Percentiles rank a stretch among this genome's conserved stretches.
Conservation (phyloP, 2,113 vertebrate species). For the Seriola rivoliana region DNA sequence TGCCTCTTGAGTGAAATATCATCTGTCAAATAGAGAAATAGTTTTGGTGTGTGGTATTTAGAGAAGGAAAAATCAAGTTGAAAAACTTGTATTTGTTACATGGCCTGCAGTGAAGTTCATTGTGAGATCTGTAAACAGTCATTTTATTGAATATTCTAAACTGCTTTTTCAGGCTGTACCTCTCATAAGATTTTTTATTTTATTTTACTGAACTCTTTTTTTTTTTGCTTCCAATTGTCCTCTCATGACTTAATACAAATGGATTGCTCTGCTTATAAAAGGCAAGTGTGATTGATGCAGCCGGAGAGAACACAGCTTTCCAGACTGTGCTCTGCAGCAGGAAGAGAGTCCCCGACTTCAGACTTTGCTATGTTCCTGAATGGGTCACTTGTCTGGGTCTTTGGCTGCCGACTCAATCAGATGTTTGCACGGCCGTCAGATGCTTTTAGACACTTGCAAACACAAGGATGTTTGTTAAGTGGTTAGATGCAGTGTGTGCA, state of each 20-base stretch:
- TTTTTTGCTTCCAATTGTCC: not conserved
- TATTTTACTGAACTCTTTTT: not conserved
- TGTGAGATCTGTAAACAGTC: not conserved
- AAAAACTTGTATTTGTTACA: not conserved
- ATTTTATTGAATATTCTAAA: not conserved
- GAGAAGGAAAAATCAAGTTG: not conserved
- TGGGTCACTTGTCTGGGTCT: conserved; percentile 61
- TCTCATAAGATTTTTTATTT: not conserved
- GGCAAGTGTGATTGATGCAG: conserved; percentile 41
- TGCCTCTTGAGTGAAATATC: not conserved
- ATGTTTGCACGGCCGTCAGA: conserved; percentile 66
- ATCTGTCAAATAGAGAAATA: conserved; percentile 4
- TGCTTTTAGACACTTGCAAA: conserved; percentile 71
- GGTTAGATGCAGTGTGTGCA: conserved; percentile 35
- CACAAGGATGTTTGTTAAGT: conserved; percentile 62
- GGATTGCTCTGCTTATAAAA: conserved; percentile 4
- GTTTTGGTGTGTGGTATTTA: conserved; percentile 38
- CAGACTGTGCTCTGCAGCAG: conserved; percentile 23
- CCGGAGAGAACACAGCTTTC: conserved; percentile 16
- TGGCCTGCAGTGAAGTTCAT: not conserved
- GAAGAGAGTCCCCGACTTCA: conserved; percentile 8
- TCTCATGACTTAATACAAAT: conserved; percentile 11
- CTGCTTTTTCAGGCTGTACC: not conserved
- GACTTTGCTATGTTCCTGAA: conserved; percentile 49
- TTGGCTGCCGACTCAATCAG: conserved; percentile 68